Base-by-base conservation (phyloP, 2,888 invertebrate species). In the Amphipoea lucens region DNA sequence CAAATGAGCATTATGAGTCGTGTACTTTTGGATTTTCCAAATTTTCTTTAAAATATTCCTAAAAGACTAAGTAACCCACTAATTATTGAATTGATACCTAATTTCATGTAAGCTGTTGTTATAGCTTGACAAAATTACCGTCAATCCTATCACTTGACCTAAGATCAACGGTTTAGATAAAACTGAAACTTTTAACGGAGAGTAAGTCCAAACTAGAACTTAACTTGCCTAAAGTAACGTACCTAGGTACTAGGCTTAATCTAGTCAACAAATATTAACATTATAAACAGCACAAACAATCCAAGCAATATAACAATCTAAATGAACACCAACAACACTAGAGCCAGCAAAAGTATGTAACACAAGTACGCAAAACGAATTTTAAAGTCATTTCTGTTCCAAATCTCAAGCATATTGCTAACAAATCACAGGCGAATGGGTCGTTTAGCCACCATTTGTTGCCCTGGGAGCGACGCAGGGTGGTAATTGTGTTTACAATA, bases 371-470 rank as follows among this genome's bases (percentile, higher is more conserved):
- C 89, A 91, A 90, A 91, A 91, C 91, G 92, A 93, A 93, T 94
- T 93, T 94, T 94, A 94, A 95, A 94, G 93, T 92, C 93, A 93
- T 95, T 95, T 93, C 92, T 91, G 93, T 94, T 94, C 94, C 95
- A 95, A 95, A 96, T 95, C 95, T 96, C 93, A 95, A 95, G 95
- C 96, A 96, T 96, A 96, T 96, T 96, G 96, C 96, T 95, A 96
- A 96, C 96, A 96, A 96, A 96, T 96, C 96, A 96, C 96, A 92
- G 91, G 94, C 94, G 95, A 96, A 96, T 96, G 95, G 96, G 95
- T 96, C 96, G 96, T 96, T 96, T 96, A 96, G 96, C 95, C 94
- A 93, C 95, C 96, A 95, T 96, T 96, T 95, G 96, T 94, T 94
- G 95, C 92, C 95, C 93, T 91, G 93, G 91, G 92, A 83, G 86